Evolutionary conservation across 2,797 vertebrate genomes (phyloP).

Genomic region (Poeciliopsis presidionis): DNA sequence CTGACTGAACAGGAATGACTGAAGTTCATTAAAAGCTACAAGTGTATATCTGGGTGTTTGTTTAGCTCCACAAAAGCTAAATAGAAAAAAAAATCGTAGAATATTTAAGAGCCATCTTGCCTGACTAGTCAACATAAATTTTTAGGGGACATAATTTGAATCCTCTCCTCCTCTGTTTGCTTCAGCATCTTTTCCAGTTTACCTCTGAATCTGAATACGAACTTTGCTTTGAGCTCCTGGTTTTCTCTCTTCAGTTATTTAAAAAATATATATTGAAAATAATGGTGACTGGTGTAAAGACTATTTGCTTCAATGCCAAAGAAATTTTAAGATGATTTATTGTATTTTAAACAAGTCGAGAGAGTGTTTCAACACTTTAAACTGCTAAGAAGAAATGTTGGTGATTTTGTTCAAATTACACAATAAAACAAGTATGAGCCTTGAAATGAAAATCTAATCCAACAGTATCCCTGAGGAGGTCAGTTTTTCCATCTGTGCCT

Average conservation of each 20-base stretch:
- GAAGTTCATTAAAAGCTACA: not conserved
- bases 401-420: not conserved
- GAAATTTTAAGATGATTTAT: not conserved
- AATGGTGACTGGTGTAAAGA: not conserved
- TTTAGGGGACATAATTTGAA: not conserved
- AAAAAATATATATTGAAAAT: not conserved
- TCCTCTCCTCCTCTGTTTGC: no score
- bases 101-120: not conserved
- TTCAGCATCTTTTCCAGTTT: no score
- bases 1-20: no score
- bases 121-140: not conserved
- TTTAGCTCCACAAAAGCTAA: not conserved
- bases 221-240: no score
- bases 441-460: conserved; percentile 1
- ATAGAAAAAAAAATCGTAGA: not conserved
- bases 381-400: not conserved
- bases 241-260: no score
- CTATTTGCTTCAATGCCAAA: not conserved
- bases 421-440: not conserved
- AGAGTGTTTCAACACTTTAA: not conserved
- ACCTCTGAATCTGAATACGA: no score
- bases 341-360: not conserved
- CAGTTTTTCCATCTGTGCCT: not conserved
- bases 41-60: not conserved
- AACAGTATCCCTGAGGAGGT: not conserved